These are phyloP conservation scores for Tridacna gigas DNA, from an alignment of 2,888 invertebrate species.

Conservation along the genomic window DNA sequence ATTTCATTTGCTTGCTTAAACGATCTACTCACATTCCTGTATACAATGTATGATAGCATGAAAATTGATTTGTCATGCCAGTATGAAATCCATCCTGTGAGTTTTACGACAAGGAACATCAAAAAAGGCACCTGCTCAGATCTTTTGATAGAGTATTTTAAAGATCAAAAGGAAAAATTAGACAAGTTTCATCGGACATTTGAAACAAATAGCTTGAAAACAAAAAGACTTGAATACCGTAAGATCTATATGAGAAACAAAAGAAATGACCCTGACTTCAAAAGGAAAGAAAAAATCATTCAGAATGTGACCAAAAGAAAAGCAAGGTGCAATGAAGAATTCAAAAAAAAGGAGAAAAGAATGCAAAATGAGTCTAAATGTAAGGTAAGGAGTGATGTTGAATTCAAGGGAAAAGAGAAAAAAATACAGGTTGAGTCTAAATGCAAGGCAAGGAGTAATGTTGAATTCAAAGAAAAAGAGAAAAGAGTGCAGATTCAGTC, in stretches of 20 bases:
- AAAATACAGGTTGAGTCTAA: not conserved
- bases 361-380: not conserved
- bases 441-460: not conserved
- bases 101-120: not conserved
- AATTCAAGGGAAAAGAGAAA: slow-evolving; percentile 1
- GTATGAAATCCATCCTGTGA: slow-evolving; percentile 30
- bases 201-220: slow-evolving; percentile 6
- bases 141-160: slow-evolving; percentile 28
- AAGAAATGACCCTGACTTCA: slow-evolving; percentile 5
- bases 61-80: slow-evolving; percentile 33
- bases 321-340: not conserved
- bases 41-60: slow-evolving; percentile 44
- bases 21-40: slow-evolving; percentile 38
- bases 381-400: not conserved
- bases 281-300: slow-evolving; percentile 1
- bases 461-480: too few relatives aligned
- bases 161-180: slow-evolving; percentile 33
- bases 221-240: slow-evolving; percentile 17
- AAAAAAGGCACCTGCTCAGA: not conserved
- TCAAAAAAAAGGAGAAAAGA: not conserved
- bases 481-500: too few relatives aligned
- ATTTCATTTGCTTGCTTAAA: slow-evolving; percentile 27
- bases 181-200: not conserved
- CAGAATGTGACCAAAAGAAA: not conserved
- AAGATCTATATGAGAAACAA: slow-evolving; percentile 13